These are phyloP conservation scores for Cataglyphis albicans DNA, from an alignment of 2,888 invertebrate genomes.

Conservation along the genomic window DNA sequence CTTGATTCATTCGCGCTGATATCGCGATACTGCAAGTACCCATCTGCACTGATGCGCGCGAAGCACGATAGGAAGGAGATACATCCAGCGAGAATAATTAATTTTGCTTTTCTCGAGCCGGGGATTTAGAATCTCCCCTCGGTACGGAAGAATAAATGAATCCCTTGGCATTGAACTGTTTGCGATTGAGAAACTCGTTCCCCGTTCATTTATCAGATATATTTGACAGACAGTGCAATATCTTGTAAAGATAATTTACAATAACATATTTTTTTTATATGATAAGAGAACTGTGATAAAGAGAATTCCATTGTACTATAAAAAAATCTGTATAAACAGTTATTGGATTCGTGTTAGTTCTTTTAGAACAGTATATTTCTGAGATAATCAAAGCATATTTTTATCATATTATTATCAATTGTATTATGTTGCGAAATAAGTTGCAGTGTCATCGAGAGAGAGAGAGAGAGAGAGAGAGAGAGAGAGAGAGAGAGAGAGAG, in stretches of 20 bases:
- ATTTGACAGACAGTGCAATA: slow-evolving; percentile 9
- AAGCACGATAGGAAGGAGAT: slow-evolving; percentile 36
- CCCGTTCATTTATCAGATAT: neutral
- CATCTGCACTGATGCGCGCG: slow-evolving; percentile 31
- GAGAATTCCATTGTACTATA: neutral
- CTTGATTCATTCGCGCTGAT: slow-evolving; percentile 42
- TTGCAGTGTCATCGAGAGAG: slow-evolving; percentile 16
- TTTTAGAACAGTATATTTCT: neutral
- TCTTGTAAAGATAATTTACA: neutral
- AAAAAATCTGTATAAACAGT: neutral
- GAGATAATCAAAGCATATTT: neutral
- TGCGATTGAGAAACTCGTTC: neutral
- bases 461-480: neutral
- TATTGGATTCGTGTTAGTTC: neutral
- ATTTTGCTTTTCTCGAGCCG: slow-evolving; percentile 7
- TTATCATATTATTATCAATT: slow-evolving; percentile 28
- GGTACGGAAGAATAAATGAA: slow-evolving; percentile 33
- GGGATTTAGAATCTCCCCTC: slow-evolving; percentile 28
- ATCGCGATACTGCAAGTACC: slow-evolving; percentile 40
- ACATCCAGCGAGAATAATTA: slow-evolving; percentile 47
- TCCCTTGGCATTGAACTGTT: neutral
- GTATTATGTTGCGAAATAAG: slow-evolving; percentile 18
- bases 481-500: neutral
- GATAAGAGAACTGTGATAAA: neutral
- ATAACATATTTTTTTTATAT: neutral